These are phyloP conservation scores for Clarias pachynema DNA, from an alignment of 2,797 vertebrate species.

Conservation along the genomic window DNA sequence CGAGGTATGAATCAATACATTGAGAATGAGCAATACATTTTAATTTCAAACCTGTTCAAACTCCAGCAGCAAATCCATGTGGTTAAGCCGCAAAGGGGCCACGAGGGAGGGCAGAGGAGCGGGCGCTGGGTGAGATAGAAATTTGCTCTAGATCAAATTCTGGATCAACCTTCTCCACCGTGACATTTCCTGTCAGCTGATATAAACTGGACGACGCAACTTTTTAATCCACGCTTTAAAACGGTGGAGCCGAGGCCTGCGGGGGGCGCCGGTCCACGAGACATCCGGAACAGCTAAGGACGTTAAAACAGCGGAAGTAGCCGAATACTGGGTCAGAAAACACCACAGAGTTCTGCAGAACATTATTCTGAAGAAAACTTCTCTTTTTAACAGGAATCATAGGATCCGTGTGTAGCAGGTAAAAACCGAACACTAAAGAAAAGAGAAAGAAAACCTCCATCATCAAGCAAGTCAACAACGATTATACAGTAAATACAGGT, in stretches of 20 bases:
- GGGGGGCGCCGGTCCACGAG: background rate
- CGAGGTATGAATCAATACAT: constrained; percentile 94
- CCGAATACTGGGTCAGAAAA: background rate
- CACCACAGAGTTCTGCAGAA: background rate
- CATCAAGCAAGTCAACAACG: background rate
- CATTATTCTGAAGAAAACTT: background rate
- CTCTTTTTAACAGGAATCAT: background rate
- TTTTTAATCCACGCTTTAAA: constrained; percentile 40
- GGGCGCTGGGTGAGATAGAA: constrained; percentile 63
- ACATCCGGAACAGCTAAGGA: background rate
- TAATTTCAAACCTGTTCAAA: constrained; percentile 98
- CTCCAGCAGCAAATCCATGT: constrained; percentile 95
- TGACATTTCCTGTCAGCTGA: constrained; percentile 61
- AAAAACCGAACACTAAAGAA: background rate
- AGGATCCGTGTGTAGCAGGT: background rate
- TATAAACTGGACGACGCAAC: constrained; percentile 48
- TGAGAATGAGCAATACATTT: constrained; percentile 98
- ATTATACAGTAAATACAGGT: too few relatives aligned
- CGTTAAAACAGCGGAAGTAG: background rate
- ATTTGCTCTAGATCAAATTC: constrained; percentile 62
- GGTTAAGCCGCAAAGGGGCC: constrained; percentile 78
- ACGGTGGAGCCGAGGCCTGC: too few relatives aligned
- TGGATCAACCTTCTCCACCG: constrained; percentile 53
- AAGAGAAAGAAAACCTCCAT: background rate
- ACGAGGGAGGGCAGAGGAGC: constrained; percentile 48